Percentiles rank a stretch among this genome's conserved stretches.
These are phyloP conservation scores for Cryptosula pallasiana DNA, from an alignment of 2,888 invertebrate genomes.

Conservation along the genomic window DNA sequence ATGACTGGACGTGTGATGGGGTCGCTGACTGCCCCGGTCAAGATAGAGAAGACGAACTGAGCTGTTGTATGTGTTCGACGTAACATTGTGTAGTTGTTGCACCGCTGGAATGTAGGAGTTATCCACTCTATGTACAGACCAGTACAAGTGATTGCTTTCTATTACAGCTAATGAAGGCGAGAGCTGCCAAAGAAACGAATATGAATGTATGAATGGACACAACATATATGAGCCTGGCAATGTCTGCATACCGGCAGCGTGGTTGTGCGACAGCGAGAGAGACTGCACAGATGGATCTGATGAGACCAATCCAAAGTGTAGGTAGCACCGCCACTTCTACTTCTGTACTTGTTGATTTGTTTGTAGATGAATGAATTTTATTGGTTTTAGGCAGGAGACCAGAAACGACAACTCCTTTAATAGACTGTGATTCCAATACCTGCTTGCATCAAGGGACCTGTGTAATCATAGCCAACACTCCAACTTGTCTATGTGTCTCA, in stretches of 20 bases:
- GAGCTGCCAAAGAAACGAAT: neutral
- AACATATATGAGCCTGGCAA: neutral
- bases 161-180: neutral
- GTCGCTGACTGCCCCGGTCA: neutral
- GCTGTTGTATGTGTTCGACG: constrained; percentile 14
- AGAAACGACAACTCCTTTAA: too few relatives aligned
- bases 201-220: neutral
- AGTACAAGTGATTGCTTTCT: neutral
- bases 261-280: constrained; percentile 12
- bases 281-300: constrained; percentile 21
- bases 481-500: too few relatives aligned
- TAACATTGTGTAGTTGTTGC: too few relatives aligned
- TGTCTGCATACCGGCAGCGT: neutral
- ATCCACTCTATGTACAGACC: too few relatives aligned
- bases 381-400: too few relatives aligned
- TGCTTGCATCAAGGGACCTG: too few relatives aligned
- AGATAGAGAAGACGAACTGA: neutral
- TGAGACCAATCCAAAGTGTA: neutral
- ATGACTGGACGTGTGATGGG: neutral
- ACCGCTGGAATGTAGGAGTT: too few relatives aligned
- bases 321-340: neutral
- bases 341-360: too few relatives aligned
- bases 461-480: too few relatives aligned
- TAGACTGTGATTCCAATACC: too few relatives aligned
- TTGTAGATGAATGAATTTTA: too few relatives aligned